Base-by-base conservation (phyloP, 2,888 invertebrate genomes). In the Drosophila phalerata region DNA sequence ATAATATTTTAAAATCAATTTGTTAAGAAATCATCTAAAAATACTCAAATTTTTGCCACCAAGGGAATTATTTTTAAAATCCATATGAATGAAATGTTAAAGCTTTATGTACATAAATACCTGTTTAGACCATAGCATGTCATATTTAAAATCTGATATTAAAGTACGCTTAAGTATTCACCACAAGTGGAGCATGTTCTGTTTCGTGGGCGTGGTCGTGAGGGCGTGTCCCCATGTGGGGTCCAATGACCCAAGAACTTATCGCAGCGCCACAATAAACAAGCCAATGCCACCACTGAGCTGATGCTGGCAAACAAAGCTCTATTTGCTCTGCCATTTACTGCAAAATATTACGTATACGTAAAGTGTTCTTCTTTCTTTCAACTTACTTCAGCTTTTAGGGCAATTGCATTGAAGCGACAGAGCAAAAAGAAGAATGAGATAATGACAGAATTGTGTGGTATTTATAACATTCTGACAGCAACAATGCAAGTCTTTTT, bases 341-440 rank as follows among this genome's bases (percentile, higher is more conserved):
- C 76, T 76, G 67, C 68, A 69, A 67, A 79, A 70, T 76, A 82
- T 83, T 70, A 70, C 86, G 77, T 83, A 88, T 75, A 82, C 80
- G 88, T 65, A 68, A 68, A 69, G 70, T 69, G 66, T 52, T 47
- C 17, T 48, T 49, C 34, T 47, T 42, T n/a, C 48, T 63, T 38
- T 40, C 45, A 42, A 8, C 53, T 58, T 61, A 10, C 28, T 51
- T 22, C 19, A 52, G 68, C 65, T 53, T 65, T 51, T 49, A 52
- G 30, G 37, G 53, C 42, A 53, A 47, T 63, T 69, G 79, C 73
- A 79, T 38, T 75, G 68, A 42, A 47, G 53, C 45, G 63, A 65
- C 62, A 51, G 53, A 56, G 65, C 47, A 51, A 62, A 58, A 64
- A 40, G 40, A 19, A 19, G 48, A 43, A 8, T 17, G 8, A 42